Base-by-base conservation (phyloP, 1,140 invertebrate species). In the Gonioctena quinquepunctata region DNA sequence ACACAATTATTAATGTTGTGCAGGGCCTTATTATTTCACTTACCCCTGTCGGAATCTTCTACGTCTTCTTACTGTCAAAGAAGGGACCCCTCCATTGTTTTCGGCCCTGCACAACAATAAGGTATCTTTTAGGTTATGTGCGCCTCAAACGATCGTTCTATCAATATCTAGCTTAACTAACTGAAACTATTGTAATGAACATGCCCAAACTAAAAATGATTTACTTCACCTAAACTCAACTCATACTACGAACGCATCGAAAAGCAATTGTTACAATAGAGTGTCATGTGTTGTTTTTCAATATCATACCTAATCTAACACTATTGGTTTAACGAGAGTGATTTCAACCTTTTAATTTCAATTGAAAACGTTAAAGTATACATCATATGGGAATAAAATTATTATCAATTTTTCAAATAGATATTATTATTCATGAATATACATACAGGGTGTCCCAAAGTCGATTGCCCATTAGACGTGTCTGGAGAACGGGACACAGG, bases 61-160 rank as follows among this genome's bases (percentile, higher is more conserved):
- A 59, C 81, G 75, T 70, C 81, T 78, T 66, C 81, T 73, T 64
- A 83, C 79, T 68, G 81, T 81, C 72, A 83, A 74, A 59, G 80
- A 82, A n/a, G 81, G 76, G 5, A 73, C 70, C 57, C 77, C 77
- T 67, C 79, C 79, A 76, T 80, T 81, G 74, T 80, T 79, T 80
- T 83, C 81, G 77, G 80, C 81, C 81, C 81, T 83, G 80, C 79
- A 83, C 79, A 83, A 79, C 75, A 78, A 71, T 42, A 54, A 69
- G 63, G 19, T 18, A 19, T 66, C 49, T 63, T 42, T 42, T 42
- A 42, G 33, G 33, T n/a, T 11, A 42, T 13, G 16, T 42, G 16
- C 13, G 33, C n/a, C n/a, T 42, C 33, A 42, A 3, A n/a, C 16
- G 33, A 42, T 42, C 11, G 5, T 42, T 13, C 33, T 2, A 13